A percentile compares a stretch with the other conserved stretches of the same genome.
These are phyloP conservation scores for Schizothorax lantsangensis DNA, from an alignment of 2,797 vertebrate species.

Conservation along the genomic window DNA sequence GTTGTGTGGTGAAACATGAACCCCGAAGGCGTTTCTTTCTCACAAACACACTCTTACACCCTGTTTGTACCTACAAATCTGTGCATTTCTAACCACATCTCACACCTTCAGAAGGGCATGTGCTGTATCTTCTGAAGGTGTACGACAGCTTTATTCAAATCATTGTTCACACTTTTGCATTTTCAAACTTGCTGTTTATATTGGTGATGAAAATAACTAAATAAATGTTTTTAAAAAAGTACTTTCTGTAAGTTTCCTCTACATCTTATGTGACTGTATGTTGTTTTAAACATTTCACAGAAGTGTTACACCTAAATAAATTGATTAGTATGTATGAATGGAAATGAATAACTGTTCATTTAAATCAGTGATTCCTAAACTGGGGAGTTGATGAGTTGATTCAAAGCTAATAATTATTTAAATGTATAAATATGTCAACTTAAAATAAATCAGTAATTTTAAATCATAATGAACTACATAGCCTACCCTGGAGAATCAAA, in stretches of 20 bases:
- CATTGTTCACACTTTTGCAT: not conserved
- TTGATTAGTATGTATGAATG: not conserved
- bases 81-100: constrained; percentile 17
- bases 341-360: not conserved
- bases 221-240: not conserved
- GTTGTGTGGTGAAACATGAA: not conserved
- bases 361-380: not conserved
- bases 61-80: constrained; percentile 9
- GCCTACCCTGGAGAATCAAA: no score
- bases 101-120: not conserved
- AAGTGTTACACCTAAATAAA: not conserved
- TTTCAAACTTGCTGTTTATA: not conserved
- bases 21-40: constrained; percentile 13
- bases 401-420: not conserved
- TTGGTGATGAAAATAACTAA: not conserved
- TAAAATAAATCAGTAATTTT: not conserved
- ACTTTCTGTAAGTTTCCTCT: not conserved
- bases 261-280: not conserved
- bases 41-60: not conserved
- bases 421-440: not conserved
- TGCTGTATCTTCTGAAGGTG: not conserved
- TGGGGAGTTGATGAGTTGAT: not conserved
- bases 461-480: not conserved
- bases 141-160: not conserved
- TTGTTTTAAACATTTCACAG: not conserved